These are phyloP conservation scores for Eilema sororculum DNA, from an alignment of 2,888 invertebrate genomes.

Conservation along the genomic window DNA sequence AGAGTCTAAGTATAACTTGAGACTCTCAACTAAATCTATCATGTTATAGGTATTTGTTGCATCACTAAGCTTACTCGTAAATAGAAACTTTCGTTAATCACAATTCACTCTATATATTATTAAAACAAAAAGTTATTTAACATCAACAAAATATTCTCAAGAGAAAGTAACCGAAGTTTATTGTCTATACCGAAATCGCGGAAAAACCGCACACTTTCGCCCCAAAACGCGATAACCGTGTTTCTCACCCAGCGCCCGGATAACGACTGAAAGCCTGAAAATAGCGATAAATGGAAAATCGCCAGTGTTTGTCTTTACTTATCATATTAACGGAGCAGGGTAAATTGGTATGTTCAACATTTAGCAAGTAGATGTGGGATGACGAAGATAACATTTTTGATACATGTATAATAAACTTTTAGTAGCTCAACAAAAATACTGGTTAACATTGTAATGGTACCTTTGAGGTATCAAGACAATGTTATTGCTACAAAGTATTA, in stretches of 20 bases:
- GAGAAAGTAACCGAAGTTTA: neutral
- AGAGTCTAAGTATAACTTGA: neutral
- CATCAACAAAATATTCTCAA: neutral
- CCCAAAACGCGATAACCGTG: constrained; percentile 57
- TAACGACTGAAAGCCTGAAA: constrained; percentile 71
- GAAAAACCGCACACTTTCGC: constrained; percentile 52
- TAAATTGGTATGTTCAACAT: constrained; percentile 21
- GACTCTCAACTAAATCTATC: neutral
- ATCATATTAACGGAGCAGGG: constrained; percentile 20
- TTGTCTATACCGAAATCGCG: constrained; percentile 24
- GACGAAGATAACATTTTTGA: constrained; percentile 10
- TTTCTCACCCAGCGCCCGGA: constrained; percentile 56
- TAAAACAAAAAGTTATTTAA: neutral
- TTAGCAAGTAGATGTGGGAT: constrained; percentile 10
- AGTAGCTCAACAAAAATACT: constrained; percentile 2
- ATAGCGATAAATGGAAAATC: constrained; percentile 40
- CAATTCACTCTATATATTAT: too few relatives aligned
- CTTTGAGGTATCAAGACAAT: neutral
- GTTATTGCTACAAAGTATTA: neutral
- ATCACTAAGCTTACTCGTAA: neutral
- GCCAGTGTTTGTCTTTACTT: constrained; percentile 27
- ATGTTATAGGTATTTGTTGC: neutral
- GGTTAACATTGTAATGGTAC: too few relatives aligned
- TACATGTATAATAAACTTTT: neutral
- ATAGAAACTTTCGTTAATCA: neutral